Percentiles rank a stretch among this genome's conserved stretches.
Conservation (phyloP, 1,140 invertebrate genomes). For the Goniozus legneri region DNA sequence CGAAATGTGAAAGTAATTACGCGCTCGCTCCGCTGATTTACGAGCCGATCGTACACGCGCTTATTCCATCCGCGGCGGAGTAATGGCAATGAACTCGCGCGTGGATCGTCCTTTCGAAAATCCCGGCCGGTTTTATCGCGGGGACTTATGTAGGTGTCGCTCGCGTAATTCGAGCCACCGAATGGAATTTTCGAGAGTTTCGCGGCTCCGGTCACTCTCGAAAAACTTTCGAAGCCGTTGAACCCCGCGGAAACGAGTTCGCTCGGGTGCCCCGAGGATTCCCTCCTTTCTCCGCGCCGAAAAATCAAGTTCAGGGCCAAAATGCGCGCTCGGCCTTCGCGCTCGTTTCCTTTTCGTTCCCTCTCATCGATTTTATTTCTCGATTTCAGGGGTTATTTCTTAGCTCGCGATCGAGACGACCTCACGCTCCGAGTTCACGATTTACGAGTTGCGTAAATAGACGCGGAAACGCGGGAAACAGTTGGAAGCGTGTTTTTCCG, state of each 20-base stretch:
- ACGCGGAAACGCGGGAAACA: too few relatives aligned
- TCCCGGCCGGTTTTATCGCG: conserved; percentile 8
- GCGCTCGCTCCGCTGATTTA: too few relatives aligned
- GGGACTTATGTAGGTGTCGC: background rate
- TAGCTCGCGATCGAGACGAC: background rate
- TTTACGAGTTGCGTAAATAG: background rate
- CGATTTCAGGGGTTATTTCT: background rate
- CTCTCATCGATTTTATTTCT: too few relatives aligned
- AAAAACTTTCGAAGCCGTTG: conserved; percentile 43
- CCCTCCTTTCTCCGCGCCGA: background rate
- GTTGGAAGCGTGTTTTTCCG: too few relatives aligned
- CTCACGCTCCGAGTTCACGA: background rate
- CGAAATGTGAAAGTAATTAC: too few relatives aligned
- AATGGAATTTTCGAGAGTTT: conserved; percentile 36
- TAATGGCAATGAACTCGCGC: conserved; percentile 33
- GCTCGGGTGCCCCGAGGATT: too few relatives aligned
- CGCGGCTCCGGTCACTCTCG: conserved; percentile 12
- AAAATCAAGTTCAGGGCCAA: conserved; percentile 39
- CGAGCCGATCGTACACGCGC: too few relatives aligned
- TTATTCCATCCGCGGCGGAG: too few relatives aligned
- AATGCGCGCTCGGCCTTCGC: background rate
- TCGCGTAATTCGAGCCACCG: conserved; percentile 6
- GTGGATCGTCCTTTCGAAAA: conserved; percentile 18
- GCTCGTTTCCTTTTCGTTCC: too few relatives aligned
- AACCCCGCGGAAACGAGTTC: conserved; percentile 18